Evolutionary conservation across 2,113 vertebrate species (phyloP), one percentile per base, ranked within the genome.

Genomic region (Thunnus maccoyii): DNA sequence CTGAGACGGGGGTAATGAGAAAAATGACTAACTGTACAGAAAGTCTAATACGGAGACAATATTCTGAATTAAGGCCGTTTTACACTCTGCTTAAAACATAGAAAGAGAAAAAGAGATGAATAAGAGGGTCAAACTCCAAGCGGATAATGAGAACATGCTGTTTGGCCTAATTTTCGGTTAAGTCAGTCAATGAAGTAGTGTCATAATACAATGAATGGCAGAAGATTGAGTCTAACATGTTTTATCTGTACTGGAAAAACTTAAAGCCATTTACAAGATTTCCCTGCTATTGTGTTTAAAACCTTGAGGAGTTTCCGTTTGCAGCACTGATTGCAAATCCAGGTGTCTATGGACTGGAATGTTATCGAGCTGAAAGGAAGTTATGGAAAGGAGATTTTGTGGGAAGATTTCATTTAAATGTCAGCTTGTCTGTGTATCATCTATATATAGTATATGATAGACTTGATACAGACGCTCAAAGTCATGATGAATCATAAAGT

Each of bases 271-370:
- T 47, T 55, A 5, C 3, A 47, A 65, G 3, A 52, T 36, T 32
- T 16, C 17, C 3, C 2, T 27, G 5, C 17, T 46, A 13, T 15
- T 46, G 47, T 46, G 58, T 57, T 64, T 8, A 41, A 81, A 66
- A n/a, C 44, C 65, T 18, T 48, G 10, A 13, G 16, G 61, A 64
- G 7, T 66, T 76, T 63, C 55, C 14, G 14, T 64, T 8, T 22
- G 27, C 27, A 62, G 17, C 56, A 32, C 55, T 86, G 83, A 91
- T 90, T 22, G 20, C 2, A 89, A 72, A 89, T 75, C 82, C 90
- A 93, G 88, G 75, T 82, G 77, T 83, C 25, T 67, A 1, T 47
- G n/a, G 2, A 25, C 44, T 30, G 83, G 75, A 88, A 87, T 82
- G 73, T 78, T 70, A 36, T 13, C 65, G 73, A 71, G 61, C 41